Evolutionary conservation across 1,140 invertebrate species (phyloP).

Genomic region (Macrocentrus cingulum): DNA sequence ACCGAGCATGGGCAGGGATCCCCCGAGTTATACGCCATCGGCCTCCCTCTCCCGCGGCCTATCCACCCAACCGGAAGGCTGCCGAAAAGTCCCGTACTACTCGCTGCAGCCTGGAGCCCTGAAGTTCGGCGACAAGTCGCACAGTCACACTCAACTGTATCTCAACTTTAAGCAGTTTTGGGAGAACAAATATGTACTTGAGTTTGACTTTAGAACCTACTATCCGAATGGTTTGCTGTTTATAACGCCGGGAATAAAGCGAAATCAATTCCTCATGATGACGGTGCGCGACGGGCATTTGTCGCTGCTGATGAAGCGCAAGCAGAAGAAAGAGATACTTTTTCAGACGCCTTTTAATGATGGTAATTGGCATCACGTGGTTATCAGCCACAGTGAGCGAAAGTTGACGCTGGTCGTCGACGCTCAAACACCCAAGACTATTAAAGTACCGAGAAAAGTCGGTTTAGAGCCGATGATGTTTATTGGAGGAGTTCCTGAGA

Average conservation of each 20-base stretch:
- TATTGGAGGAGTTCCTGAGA: conserved; percentile 75
- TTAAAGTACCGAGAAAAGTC: conserved; percentile 70
- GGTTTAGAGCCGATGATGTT: conserved; percentile 73
- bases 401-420: conserved; percentile 72
- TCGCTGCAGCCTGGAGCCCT: conserved; percentile 77
- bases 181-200: conserved; percentile 72
- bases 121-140: conserved; percentile 79
- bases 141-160: conserved; percentile 75
- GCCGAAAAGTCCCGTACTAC: conserved; percentile 70
- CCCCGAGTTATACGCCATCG: conserved; percentile 41
- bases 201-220: conserved; percentile 84
- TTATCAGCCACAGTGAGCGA: conserved; percentile 64
- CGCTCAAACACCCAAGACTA: conserved; percentile 62
- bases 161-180: conserved; percentile 67
- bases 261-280: conserved; percentile 74
- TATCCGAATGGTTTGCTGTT: conserved; percentile 82
- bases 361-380: conserved; percentile 81
- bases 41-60: conserved; percentile 50
- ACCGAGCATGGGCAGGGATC: conserved; percentile 63
- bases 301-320: conserved; percentile 68
- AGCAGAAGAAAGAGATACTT: conserved; percentile 66
- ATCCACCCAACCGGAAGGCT: conserved; percentile 57
- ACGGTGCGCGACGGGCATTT: conserved; percentile 73
- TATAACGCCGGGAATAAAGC: conserved; percentile 68
- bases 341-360: conserved; percentile 71